Evolutionary conservation across 2,113 vertebrate species (phyloP).

Genomic region (Tyrannus savana): DNA sequence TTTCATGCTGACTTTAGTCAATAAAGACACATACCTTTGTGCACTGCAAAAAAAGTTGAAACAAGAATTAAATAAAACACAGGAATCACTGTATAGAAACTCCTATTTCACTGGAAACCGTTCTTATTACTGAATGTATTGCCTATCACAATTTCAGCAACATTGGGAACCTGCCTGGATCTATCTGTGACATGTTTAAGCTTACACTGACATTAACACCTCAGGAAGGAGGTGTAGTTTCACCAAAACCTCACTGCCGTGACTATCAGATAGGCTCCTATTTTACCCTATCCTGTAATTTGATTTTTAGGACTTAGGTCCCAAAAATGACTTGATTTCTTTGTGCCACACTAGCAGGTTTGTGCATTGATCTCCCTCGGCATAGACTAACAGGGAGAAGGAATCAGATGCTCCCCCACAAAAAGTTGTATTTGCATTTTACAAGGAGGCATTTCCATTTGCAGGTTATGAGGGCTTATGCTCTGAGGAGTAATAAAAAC

Average conservation of each 20-base stretch:
- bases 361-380: background rate
- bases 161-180: background rate
- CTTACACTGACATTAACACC: background rate
- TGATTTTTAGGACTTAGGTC: background rate
- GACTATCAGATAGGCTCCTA: background rate
- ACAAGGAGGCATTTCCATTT: background rate
- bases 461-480: background rate
- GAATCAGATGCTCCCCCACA: background rate
- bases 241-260: background rate
- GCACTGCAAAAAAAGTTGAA: background rate
- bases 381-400: rapidly evolving
- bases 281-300: background rate
- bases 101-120: background rate
- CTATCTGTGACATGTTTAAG: background rate
- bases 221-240: background rate
- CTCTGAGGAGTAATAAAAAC: background rate
- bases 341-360: background rate
- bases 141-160: background rate
- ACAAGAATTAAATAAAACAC: background rate
- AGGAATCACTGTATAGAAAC: background rate
- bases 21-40: background rate
- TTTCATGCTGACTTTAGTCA: background rate
- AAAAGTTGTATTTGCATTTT: background rate
- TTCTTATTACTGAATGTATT: background rate
- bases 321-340: background rate